phyloP scores from a whole-genome alignment of 2,113 vertebrate genomes.

The Microcebus ravelobensis region DNA sequence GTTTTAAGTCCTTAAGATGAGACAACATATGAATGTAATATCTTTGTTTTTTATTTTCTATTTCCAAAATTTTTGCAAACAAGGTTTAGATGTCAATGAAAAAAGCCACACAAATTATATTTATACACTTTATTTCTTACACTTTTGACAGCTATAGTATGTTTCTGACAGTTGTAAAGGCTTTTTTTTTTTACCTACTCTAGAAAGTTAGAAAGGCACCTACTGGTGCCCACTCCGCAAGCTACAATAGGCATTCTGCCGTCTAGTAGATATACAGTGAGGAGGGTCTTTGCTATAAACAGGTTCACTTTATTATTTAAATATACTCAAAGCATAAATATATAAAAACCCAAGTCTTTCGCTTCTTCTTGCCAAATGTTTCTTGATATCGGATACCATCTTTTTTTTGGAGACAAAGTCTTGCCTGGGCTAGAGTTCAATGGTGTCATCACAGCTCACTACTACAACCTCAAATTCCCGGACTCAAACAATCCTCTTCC shows the following conservation, averaged over 20 bases:
- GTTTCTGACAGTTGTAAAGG: neutral
- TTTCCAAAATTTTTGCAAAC: neutral
- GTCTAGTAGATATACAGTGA: neutral
- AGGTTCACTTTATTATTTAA: neutral
- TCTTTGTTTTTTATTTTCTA: neutral
- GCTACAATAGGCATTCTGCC: accelerated
- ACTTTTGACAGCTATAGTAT: neutral
- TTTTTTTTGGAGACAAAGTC: neutral
- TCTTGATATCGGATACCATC: neutral
- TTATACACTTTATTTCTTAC: neutral
- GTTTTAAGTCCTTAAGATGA: neutral
- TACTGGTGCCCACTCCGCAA: accelerated
- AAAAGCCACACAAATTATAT: neutral
- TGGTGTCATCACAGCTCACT: no score
- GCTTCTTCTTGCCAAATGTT: neutral
- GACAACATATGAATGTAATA: neutral
- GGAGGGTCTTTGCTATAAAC: neutral
- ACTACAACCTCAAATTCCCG: no score
- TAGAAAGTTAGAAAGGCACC: neutral
- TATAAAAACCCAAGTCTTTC: neutral
- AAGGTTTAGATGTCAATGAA: neutral
- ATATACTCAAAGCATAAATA: no score
- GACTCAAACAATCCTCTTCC: no score
- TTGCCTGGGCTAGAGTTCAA: no score
- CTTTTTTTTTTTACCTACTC: no score